phyloP scores from a whole-genome alignment of 1,140 invertebrate genomes.

The Drosophila sucinea region DNA sequence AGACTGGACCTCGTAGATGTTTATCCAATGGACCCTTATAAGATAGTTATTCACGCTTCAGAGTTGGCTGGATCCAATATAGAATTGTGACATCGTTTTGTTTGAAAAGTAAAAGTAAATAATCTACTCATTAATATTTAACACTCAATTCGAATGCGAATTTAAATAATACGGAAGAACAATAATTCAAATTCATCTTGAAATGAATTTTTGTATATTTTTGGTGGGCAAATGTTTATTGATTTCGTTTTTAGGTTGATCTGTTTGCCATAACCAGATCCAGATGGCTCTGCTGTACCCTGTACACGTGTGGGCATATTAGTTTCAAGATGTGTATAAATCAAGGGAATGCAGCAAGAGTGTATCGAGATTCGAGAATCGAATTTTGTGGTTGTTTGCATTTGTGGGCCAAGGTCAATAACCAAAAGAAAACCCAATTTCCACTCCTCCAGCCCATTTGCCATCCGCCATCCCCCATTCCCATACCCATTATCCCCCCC shows the following conservation, averaged over 20 bases:
- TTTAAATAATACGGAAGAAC: not conserved
- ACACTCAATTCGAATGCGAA: not conserved
- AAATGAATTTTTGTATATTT: slow-evolving; percentile 1
- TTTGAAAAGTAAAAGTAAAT: too few species aligned
- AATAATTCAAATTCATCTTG: slow-evolving; percentile 4
- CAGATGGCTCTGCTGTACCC: slow-evolving; percentile 7
- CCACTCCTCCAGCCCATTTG: not conserved
- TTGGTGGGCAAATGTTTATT: slow-evolving; percentile 4
- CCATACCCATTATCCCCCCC: not conserved
- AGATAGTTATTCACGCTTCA: too few species aligned
- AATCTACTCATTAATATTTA: not conserved
- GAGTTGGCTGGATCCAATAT: too few species aligned
- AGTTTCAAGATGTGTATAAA: too few species aligned
- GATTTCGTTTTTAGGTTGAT: slow-evolving; percentile 1
- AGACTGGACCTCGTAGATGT: too few species aligned
- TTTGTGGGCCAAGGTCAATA: slow-evolving; percentile 44
- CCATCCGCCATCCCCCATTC: not conserved
- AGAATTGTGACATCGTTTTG: too few species aligned
- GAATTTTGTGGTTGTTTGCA: not conserved
- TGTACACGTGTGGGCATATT: too few species aligned
- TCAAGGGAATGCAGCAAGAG: too few species aligned
- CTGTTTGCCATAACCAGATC: slow-evolving; percentile 3
- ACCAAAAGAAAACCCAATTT: slow-evolving; percentile 5
- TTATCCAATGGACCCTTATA: too few species aligned
- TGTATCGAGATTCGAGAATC: not conserved